Evolutionary conservation across 2,797 vertebrate genomes (phyloP).

Genomic region (Sebastes vulpes): DNA sequence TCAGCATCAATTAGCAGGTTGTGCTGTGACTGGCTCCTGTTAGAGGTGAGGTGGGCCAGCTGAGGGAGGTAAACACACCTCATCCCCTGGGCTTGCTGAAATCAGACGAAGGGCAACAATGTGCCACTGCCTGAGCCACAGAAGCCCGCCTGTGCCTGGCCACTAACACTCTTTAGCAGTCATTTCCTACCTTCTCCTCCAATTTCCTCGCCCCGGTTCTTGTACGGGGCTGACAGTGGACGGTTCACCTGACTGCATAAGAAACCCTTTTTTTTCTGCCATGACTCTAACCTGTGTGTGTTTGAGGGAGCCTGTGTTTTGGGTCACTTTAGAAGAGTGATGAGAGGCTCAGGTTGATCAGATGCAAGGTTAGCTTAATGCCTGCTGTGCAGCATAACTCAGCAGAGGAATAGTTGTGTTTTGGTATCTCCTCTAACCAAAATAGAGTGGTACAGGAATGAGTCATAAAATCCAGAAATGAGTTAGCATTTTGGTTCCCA

Average conservation of each 20-base stretch:
- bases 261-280: constrained; percentile 64
- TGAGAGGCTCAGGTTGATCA: constrained; percentile 29
- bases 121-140: constrained; percentile 78
- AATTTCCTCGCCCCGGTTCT: constrained; percentile 84
- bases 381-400: background rate
- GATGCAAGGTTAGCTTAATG: background rate
- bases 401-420: background rate
- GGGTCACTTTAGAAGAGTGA: constrained; percentile 17
- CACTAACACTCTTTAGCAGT: constrained; percentile 76
- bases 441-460: background rate
- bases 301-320: constrained; percentile 44
- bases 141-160: constrained; percentile 74
- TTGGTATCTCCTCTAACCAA: background rate
- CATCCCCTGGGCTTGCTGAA: constrained; percentile 68
- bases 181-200: constrained; percentile 87
- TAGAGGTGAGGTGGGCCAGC: constrained; percentile 70
- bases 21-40: constrained; percentile 75
- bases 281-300: constrained; percentile 28
- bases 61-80: constrained; percentile 79
- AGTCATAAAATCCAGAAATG: no score
- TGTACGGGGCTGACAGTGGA: constrained; percentile 56
- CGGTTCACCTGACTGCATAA: constrained; percentile 69
- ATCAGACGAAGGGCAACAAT: constrained; percentile 77
- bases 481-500: no score
- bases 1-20: constrained; percentile 86